phyloP scores from a whole-genome alignment of 1,140 invertebrate species.

The Zaprionus gabonicus region DNA sequence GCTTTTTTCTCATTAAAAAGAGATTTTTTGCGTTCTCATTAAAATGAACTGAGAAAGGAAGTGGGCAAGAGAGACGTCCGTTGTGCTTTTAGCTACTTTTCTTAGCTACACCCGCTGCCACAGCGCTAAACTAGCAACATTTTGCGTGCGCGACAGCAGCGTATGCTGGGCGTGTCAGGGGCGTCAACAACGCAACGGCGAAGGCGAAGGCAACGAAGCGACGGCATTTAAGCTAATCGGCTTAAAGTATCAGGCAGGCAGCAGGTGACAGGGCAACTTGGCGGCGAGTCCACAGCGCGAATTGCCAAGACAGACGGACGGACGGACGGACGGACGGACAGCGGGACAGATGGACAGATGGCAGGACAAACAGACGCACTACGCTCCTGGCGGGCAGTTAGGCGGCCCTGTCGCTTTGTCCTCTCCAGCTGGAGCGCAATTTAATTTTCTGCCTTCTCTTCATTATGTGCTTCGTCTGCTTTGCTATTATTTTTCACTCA shows the following conservation, averaged over 20 bases:
- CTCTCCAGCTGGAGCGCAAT: slow-evolving; percentile 50
- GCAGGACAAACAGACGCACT: slow-evolving; percentile 6
- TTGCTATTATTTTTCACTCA: slow-evolving; percentile 10
- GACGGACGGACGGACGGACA: not conserved
- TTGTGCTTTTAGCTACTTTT: slow-evolving; percentile 1
- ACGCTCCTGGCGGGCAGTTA: not conserved
- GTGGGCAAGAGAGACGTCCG: not conserved
- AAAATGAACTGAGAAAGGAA: slow-evolving; percentile 1
- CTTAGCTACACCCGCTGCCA: not conserved
- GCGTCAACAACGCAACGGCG: too few species aligned
- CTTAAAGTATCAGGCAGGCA: slow-evolving; percentile 71
- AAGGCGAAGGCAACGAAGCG: slow-evolving; percentile 38
- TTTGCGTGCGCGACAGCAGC: not conserved
- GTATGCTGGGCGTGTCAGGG: slow-evolving; percentile 4
- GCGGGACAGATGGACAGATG: not conserved
- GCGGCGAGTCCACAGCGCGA: slow-evolving; percentile 23
- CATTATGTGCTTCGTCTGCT: slow-evolving; percentile 8
- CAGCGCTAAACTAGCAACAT: not conserved
- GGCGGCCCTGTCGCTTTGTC: slow-evolving; percentile 12
- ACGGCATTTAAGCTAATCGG: slow-evolving; percentile 76
- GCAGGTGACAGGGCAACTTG: slow-evolving; percentile 70
- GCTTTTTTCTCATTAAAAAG: not conserved
- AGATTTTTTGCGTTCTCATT: slow-evolving; percentile 3
- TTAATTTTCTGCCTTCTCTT: slow-evolving; percentile 67
- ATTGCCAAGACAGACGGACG: not conserved